Evolutionary conservation across 2,797 vertebrate genomes (phyloP).

Genomic region (Hypotaenidia philippensis): DNA sequence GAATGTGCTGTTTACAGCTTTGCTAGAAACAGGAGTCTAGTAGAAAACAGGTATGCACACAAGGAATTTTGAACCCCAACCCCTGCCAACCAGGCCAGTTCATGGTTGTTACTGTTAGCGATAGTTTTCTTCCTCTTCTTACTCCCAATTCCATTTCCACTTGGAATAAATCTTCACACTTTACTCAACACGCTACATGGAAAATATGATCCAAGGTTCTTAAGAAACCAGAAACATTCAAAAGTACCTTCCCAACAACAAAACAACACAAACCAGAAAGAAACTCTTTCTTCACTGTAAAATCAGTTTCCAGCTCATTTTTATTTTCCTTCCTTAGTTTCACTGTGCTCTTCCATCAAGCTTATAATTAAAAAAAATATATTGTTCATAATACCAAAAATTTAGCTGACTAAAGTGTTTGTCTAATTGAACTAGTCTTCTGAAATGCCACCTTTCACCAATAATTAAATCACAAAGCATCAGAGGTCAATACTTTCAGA

Average conservation of each 20-base stretch:
- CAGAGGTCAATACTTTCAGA: constrained; percentile 16
- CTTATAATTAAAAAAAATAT: neutral
- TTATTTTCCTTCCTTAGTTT: neutral
- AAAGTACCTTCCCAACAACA: neutral
- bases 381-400: neutral
- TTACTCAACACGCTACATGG: neutral
- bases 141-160: neutral
- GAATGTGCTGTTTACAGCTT: neutral
- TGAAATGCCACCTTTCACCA: constrained; percentile 32
- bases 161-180: neutral
- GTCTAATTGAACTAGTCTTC: constrained; percentile 25
- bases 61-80: neutral
- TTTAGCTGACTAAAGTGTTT: neutral
- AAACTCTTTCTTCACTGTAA: neutral
- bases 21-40: neutral
- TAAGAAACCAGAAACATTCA: neutral
- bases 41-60: neutral
- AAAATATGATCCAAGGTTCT: neutral
- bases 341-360: neutral
- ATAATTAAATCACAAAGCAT: constrained; percentile 8
- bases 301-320: neutral
- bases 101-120: neutral
- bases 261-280: neutral
- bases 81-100: neutral
- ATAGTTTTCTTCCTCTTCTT: neutral